Evolutionary conservation across 2,888 invertebrate genomes (phyloP), one percentile per base, ranked within the genome.

Genomic region (Anthoptus insignis): DNA sequence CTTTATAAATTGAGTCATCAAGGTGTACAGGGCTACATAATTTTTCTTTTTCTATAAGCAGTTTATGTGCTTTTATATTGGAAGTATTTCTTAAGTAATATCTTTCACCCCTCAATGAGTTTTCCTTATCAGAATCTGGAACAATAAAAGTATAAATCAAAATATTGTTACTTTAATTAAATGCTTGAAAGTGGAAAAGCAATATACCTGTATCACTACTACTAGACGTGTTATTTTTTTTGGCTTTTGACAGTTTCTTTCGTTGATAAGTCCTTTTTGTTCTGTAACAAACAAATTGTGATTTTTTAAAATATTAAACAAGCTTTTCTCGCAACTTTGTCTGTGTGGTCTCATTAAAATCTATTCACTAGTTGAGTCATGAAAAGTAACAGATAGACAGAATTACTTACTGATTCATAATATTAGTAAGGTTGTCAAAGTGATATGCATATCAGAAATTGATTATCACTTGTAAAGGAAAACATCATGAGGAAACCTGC

Each of bases 61-160:
- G 73, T 71, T 87, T 71, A 73, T 90, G 82, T 32, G 79, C 69
- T 69, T 77, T 79, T 53, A 92, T 81, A 70, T 91, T 82, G 49
- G 88, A 83, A 13, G 69, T 68, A 69, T 90, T 82, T 68, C 66
- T 68, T 8, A 74, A 72, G 47, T 76, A 68, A 50, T n/a, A n/a
- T n/a, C 39, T 54, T 37, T 66, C 67, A 63, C 74, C 71, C 24
- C 42, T 53, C 7, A 49, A 27, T 4, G 77, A 71, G 59, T 91
- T 91, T 81, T 91, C 92, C 76, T 91, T 90, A 16, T 88, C 86
- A 14, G 87, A 86, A 64, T 85, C 91, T 92, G 79, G 49, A 84
- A 84, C 4, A 39, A 39, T 42, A 27, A 49, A 24, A 27, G 11
- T 47, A 11, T 21, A 13, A 45, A 13, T 8, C 11, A 8, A 32